Conservation (phyloP, 2,888 invertebrate genomes). For the Diachrysia chrysitis region DNA sequence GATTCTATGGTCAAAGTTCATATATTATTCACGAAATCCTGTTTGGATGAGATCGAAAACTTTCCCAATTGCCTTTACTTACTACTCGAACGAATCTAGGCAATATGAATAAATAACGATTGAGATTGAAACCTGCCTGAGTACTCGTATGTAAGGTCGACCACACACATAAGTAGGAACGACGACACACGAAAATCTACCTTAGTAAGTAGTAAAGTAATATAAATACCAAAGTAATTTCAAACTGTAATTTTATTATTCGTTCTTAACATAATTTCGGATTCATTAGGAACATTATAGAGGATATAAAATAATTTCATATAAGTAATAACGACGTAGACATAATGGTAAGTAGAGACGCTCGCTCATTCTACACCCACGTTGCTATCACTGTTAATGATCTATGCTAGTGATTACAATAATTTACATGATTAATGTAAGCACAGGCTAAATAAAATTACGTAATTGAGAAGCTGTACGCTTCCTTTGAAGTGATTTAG, state of each 20-base stretch:
- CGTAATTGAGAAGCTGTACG: background rate
- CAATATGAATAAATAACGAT: constrained; percentile 35
- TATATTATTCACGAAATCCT: constrained; percentile 42
- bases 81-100: constrained; percentile 13
- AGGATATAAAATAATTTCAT: background rate
- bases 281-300: constrained; percentile 1
- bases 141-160: too few species aligned
- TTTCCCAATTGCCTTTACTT: constrained; percentile 26
- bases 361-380: background rate
- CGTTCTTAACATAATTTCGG: constrained; percentile 5
- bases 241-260: constrained; percentile 8
- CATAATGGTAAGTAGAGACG: background rate
- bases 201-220: background rate
- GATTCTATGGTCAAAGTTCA: constrained; percentile 42
- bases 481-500: background rate
- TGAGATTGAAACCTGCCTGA: background rate
- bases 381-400: constrained; percentile 1
- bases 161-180: background rate
- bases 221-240: background rate
- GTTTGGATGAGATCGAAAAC: constrained; percentile 23
- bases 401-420: background rate
- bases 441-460: background rate
- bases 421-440: constrained; percentile 1
- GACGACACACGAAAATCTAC: background rate
- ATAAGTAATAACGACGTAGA: background rate